phyloP scores from a whole-genome alignment of 1,140 invertebrate genomes.

The Drosophila ogumai region DNA sequence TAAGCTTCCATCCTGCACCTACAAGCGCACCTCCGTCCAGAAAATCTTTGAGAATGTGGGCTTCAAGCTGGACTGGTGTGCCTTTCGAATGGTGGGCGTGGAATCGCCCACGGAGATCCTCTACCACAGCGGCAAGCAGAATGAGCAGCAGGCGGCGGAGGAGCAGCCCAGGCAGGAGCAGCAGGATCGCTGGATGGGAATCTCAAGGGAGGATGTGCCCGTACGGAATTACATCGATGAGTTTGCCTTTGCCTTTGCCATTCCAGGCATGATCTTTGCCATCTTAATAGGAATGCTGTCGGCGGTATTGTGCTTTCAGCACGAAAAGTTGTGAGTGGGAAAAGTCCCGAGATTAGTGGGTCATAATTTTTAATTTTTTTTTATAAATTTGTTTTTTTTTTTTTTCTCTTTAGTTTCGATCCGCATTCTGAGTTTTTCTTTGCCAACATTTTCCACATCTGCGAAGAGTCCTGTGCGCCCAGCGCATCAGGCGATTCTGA shows the following conservation, averaged over 20 bases:
- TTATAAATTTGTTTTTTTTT: slow-evolving; percentile 29
- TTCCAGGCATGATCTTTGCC: slow-evolving; percentile 89
- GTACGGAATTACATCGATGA: slow-evolving; percentile 90
- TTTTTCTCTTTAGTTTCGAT: slow-evolving; percentile 73
- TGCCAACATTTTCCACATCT: slow-evolving; percentile 83
- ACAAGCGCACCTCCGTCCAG: slow-evolving; percentile 94
- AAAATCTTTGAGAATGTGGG: slow-evolving; percentile 91
- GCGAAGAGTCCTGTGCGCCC: slow-evolving; percentile 76
- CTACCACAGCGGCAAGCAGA: slow-evolving; percentile 61
- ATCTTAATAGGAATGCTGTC: slow-evolving; percentile 89
- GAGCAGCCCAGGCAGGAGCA: slow-evolving; percentile 32
- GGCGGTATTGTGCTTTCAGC: slow-evolving; percentile 91
- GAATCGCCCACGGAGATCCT: slow-evolving; percentile 78
- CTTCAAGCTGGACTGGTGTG: slow-evolving; percentile 95
- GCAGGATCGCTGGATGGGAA: slow-evolving; percentile 69
- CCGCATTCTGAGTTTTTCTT: slow-evolving; percentile 82
- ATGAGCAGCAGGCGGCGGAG: slow-evolving; percentile 42
- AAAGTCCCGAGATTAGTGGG: neutral
- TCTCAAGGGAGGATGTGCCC: slow-evolving; percentile 87
- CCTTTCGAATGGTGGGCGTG: slow-evolving; percentile 90
- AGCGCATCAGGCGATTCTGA: slow-evolving; percentile 53
- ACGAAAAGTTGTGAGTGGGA: slow-evolving; percentile 90
- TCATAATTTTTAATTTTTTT: slow-evolving; percentile 15
- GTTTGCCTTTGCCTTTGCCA: slow-evolving; percentile 89
- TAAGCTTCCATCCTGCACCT: slow-evolving; percentile 91